phyloP scores from a whole-genome alignment of 2,888 invertebrate species.

The Nephrotoma guestfalica region DNA sequence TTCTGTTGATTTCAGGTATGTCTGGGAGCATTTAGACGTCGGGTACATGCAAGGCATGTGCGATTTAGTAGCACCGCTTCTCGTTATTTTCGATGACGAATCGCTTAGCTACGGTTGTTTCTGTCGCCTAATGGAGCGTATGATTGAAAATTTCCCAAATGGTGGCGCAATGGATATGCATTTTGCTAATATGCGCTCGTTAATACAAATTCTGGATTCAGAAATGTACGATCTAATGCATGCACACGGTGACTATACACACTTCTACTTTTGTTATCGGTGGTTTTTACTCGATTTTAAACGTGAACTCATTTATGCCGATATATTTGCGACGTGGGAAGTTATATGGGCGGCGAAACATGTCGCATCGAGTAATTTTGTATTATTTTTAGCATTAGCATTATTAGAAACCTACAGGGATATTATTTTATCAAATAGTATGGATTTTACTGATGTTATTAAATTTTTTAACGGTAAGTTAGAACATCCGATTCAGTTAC shows the following conservation, averaged over 20 bases:
- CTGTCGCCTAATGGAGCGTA: conserved; percentile 76
- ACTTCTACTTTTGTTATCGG: conserved; percentile 94
- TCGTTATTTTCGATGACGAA: conserved; percentile 88
- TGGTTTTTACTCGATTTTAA: conserved; percentile 97
- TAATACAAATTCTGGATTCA: conserved; percentile 79
- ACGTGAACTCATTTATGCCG: conserved; percentile 80
- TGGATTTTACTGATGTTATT: conserved; percentile 97
- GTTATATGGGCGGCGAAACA: conserved; percentile 87
- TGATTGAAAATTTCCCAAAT: conserved; percentile 83
- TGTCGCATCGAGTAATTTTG: conserved; percentile 77
- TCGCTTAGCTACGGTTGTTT: conserved; percentile 84
- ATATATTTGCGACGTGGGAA: conserved; percentile 93
- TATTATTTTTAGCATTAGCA: conserved; percentile 83
- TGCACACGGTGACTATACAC: conserved; percentile 88
- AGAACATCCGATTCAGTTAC: neutral
- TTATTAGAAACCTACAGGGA: conserved; percentile 85
- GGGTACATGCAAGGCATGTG: conserved; percentile 99
- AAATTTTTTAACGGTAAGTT: conserved; percentile 89
- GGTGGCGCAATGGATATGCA: conserved; percentile 92
- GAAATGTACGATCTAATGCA: conserved; percentile 92
- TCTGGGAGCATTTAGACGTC: conserved; percentile 87
- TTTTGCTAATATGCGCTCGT: conserved; percentile 83
- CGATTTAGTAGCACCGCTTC: conserved; percentile 81
- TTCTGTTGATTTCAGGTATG: conserved; percentile 49
- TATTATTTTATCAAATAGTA: conserved; percentile 85